These are phyloP conservation scores for Cynocephalus volans DNA, from an alignment of 2,113 vertebrate species.

Conservation along the genomic window DNA sequence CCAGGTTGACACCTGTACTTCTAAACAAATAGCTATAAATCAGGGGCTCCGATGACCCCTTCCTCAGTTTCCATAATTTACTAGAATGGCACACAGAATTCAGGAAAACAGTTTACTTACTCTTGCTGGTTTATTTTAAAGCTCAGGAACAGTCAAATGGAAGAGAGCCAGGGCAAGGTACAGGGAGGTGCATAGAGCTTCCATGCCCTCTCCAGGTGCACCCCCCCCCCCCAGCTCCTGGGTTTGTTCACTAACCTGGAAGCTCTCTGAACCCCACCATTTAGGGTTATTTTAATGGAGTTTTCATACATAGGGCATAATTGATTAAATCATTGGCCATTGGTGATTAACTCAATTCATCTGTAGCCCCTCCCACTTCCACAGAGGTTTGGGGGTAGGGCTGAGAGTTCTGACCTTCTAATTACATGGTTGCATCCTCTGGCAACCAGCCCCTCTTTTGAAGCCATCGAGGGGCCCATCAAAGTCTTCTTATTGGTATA, in stretches of 20 bases:
- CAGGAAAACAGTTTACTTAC: not conserved
- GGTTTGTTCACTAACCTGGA: not conserved
- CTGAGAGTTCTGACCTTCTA: not conserved
- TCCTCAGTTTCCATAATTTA: not conserved
- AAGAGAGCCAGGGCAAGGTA: not conserved
- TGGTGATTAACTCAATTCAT: too few species aligned
- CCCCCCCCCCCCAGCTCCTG: not conserved
- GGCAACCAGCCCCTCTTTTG: too few species aligned
- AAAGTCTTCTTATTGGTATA: not conserved
- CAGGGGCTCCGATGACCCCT: too few species aligned
- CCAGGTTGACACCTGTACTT: not conserved
- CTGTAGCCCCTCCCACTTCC: not conserved
- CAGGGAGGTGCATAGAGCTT: not conserved
- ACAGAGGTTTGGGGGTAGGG: not conserved
- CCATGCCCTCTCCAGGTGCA: not conserved
- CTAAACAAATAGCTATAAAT: not conserved
- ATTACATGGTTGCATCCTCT: not conserved
- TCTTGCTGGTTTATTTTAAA: not conserved
- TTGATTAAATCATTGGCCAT: not conserved
- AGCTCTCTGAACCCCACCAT: not conserved
- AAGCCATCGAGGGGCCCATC: not conserved
- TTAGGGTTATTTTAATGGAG: not conserved
- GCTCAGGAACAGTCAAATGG: not conserved
- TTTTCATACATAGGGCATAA: not conserved
- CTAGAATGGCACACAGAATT: not conserved